Conservation (phyloP, 2,888 invertebrate species). For the Agrotis ipsilon region DNA sequence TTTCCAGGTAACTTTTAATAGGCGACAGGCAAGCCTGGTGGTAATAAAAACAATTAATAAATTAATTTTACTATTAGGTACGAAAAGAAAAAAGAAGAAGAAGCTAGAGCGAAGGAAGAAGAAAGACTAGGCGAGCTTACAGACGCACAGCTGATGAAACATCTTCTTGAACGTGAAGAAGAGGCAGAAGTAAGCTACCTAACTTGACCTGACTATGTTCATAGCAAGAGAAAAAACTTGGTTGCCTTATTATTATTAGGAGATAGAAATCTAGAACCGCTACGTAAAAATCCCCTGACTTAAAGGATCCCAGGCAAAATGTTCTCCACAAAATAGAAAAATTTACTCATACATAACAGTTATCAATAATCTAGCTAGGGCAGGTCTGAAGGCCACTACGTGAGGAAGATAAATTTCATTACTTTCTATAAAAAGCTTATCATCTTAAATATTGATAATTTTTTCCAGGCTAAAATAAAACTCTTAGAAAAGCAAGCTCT, state of each 20-base stretch:
- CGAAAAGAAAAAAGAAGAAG: slow-evolving; percentile 58
- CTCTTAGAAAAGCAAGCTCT: slow-evolving; percentile 61
- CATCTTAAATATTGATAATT: too few species aligned
- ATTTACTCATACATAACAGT: background rate
- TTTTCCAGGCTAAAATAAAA: slow-evolving; percentile 61
- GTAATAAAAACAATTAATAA: background rate
- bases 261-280: too few species aligned
- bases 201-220: too few species aligned
- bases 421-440: background rate
- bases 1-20: background rate
- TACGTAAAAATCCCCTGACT: too few species aligned
- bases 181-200: slow-evolving; percentile 55
- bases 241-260: too few species aligned
- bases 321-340: too few species aligned
- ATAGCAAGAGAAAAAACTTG: too few species aligned
- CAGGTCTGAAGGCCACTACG: background rate
- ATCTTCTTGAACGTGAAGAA: slow-evolving; percentile 64
- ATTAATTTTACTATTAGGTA: slow-evolving; percentile 48
- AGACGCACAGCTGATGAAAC: slow-evolving; percentile 63
- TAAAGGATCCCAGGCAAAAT: too few species aligned
- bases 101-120: slow-evolving; percentile 56
- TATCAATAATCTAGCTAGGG: background rate
- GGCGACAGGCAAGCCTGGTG: too few species aligned
- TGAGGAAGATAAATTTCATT: background rate
- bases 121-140: slow-evolving; percentile 62